Conservation (phyloP, 2,113 vertebrate genomes). For the Mormoops blainvillei region DNA sequence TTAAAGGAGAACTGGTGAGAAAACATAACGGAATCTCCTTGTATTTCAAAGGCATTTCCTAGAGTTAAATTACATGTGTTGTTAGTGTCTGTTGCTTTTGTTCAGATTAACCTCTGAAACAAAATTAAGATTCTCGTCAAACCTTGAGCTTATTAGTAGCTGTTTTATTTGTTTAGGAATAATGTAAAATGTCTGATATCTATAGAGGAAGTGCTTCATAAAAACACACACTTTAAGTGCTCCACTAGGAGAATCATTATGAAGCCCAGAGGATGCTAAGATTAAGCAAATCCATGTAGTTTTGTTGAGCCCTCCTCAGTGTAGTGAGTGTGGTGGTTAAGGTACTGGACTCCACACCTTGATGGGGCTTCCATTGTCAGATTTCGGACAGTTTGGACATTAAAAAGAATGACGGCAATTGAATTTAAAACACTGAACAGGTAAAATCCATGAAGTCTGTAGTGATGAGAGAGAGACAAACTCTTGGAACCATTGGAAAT, state of each 20-base stretch:
- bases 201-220: constrained; percentile 36
- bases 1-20: not conserved
- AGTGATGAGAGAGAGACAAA: not conserved
- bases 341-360: not conserved
- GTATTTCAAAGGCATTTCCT: constrained; percentile 32
- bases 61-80: constrained; percentile 10
- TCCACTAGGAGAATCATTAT: not conserved
- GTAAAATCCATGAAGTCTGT: not conserved
- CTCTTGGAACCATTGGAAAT: not conserved
- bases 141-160: not conserved
- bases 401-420: not conserved
- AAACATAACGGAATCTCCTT: constrained; percentile 11
- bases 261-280: constrained; percentile 34
- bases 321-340: not conserved
- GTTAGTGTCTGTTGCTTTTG: not conserved
- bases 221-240: not conserved
- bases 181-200: constrained; percentile 27
- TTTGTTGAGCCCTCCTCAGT: not conserved
- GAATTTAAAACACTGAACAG: not conserved
- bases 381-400: not conserved
- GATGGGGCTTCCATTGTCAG: not conserved
- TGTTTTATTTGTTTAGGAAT: not conserved
- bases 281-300: not conserved
- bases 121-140: not conserved
- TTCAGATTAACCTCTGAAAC: constrained; percentile 2